Conservation (phyloP, 1,140 invertebrate species). For the Drosophila serrata region DNA sequence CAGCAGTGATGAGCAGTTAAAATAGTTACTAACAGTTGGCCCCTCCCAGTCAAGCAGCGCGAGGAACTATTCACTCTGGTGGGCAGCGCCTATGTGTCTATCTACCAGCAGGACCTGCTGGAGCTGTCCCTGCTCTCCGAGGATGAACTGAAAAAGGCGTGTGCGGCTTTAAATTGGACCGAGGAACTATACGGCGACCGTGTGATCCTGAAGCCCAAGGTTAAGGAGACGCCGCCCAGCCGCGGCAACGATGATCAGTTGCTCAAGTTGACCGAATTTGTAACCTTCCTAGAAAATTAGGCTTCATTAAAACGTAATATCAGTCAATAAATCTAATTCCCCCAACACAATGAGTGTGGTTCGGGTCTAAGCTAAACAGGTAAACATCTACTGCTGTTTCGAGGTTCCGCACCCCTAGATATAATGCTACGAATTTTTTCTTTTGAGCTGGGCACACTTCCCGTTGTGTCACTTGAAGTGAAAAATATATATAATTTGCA, state of each 20-base stretch:
- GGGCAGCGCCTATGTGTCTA: constrained; percentile 67
- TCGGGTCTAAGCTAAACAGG: not conserved
- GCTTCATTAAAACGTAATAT: constrained; percentile 7
- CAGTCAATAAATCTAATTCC: not conserved
- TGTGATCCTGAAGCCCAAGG: constrained; percentile 57
- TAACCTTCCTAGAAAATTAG: constrained; percentile 75
- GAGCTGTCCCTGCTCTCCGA: constrained; percentile 58
- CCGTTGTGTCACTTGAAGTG: constrained; percentile 70
- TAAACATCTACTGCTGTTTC: not conserved
- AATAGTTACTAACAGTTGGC: not conserved
- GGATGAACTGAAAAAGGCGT: constrained; percentile 51
- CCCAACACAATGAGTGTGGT: not conserved
- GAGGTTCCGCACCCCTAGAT: not conserved
- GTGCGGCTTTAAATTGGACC: constrained; percentile 50
- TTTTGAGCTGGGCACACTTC: constrained; percentile 18
- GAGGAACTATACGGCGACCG: constrained; percentile 64
- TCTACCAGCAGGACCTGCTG: constrained; percentile 65
- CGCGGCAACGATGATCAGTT: constrained; percentile 68
- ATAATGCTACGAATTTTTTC: not conserved
- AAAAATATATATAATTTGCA: constrained; percentile 62
- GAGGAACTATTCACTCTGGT: constrained; percentile 63
- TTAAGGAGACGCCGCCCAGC: constrained; percentile 38
- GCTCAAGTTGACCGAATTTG: constrained; percentile 73
- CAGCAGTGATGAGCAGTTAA: no score
- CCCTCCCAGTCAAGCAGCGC: constrained; percentile 47